phyloP scores from a whole-genome alignment of 2,888 invertebrate species.

The Scaptomyza tumidula region DNA sequence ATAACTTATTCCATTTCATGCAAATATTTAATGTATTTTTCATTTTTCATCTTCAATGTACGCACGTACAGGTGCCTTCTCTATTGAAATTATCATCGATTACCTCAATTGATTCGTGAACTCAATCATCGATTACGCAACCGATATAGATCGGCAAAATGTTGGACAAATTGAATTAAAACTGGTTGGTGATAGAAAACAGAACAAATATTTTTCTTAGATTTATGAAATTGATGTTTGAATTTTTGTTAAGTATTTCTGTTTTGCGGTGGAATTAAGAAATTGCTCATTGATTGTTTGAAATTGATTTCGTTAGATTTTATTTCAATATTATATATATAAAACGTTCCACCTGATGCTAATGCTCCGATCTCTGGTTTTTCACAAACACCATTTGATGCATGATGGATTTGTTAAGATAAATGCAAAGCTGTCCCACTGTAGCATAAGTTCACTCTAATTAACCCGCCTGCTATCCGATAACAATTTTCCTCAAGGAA shows the following conservation, averaged over 20 bases:
- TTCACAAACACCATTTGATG: background rate
- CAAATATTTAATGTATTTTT: background rate
- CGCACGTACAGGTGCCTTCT: background rate
- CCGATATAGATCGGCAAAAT: background rate
- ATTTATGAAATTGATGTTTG: background rate
- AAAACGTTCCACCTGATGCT: background rate
- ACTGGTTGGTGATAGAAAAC: background rate
- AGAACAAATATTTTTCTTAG: background rate
- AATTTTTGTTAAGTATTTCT: background rate
- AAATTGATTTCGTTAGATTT: background rate
- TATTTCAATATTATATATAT: background rate
- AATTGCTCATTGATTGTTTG: background rate
- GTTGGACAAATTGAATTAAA: background rate
- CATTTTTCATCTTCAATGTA: background rate
- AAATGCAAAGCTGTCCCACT: background rate
- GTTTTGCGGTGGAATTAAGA: background rate
- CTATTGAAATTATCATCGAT: background rate
- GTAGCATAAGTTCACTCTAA: background rate
- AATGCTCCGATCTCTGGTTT: background rate
- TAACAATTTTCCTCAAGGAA: background rate
- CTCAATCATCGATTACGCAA: background rate
- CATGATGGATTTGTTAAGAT: background rate
- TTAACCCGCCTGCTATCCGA: background rate
- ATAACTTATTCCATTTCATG: background rate
- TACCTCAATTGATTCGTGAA: background rate